Evolutionary conservation across 2,888 invertebrate genomes (phyloP).

Genomic region (Mesorhabditis belari): DNA sequence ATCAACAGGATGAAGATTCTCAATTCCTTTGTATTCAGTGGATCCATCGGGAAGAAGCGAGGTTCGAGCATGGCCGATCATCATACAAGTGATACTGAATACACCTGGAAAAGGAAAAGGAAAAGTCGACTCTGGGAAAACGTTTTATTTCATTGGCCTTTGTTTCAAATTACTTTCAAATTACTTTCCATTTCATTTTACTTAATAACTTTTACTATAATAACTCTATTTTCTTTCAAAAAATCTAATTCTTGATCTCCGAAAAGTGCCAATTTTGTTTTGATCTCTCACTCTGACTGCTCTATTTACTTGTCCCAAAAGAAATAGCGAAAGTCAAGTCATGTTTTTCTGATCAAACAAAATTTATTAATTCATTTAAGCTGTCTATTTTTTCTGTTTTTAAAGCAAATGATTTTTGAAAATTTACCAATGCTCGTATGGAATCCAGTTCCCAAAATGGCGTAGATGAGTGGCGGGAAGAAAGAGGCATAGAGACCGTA

Average conservation of each 20-base stretch:
- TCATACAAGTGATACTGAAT: constrained; percentile 75
- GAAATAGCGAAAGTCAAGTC: too few relatives aligned
- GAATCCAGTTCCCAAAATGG: constrained; percentile 56
- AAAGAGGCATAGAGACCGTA: constrained; percentile 75
- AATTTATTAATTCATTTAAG: too few relatives aligned
- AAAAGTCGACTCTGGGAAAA: too few relatives aligned
- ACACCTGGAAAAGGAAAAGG: constrained; percentile 58
- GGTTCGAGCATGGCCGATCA: constrained; percentile 71
- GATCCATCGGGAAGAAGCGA: constrained; percentile 11
- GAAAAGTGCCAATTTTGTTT: too few relatives aligned
- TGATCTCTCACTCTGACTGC: too few relatives aligned
- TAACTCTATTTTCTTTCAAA: neutral
- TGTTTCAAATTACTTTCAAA: too few relatives aligned
- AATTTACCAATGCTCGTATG: constrained; percentile 23
- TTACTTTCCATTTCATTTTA: too few relatives aligned
- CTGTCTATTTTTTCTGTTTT: too few relatives aligned
- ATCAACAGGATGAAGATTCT: constrained; percentile 59
- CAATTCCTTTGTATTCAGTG: constrained; percentile 8
- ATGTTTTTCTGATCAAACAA: too few relatives aligned
- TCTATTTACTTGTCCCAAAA: too few relatives aligned
- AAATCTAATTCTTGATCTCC: neutral
- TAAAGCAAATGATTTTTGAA: too few relatives aligned
- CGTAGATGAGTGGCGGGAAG: constrained; percentile 79
- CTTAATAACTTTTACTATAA: neutral
- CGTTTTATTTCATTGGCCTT: too few relatives aligned